A percentile compares a stretch with the other conserved stretches of the same genome.
Evolutionary conservation across 1,140 invertebrate species (phyloP).

Genomic region (Eueides isabella): DNA sequence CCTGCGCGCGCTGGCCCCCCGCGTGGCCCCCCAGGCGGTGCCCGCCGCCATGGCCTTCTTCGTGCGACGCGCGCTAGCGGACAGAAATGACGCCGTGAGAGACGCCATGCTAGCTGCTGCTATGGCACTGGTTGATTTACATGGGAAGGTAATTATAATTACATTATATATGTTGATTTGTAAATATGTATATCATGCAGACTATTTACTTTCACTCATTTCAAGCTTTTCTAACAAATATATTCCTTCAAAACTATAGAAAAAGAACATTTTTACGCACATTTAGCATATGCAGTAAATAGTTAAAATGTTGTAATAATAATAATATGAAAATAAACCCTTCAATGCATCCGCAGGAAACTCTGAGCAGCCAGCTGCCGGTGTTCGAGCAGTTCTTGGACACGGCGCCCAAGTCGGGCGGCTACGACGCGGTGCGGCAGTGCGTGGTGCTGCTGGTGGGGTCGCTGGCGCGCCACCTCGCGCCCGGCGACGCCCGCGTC

Average conservation of each 20-base stretch:
- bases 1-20: slow-evolving; percentile 87
- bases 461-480: slow-evolving; percentile 96
- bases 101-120: slow-evolving; percentile 96
- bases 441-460: slow-evolving; percentile 99
- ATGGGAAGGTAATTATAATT: slow-evolving; percentile 89
- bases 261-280: too few relatives aligned
- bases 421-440: slow-evolving; percentile 95
- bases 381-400: slow-evolving; percentile 96
- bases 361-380: slow-evolving; percentile 89
- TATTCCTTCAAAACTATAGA: too few relatives aligned
- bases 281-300: too few relatives aligned
- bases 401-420: slow-evolving; percentile 94
- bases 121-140: slow-evolving; percentile 93
- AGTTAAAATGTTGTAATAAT: too few relatives aligned
- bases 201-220: too few relatives aligned
- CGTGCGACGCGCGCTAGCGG: slow-evolving; percentile 93
- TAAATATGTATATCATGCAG: too few relatives aligned
- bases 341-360: slow-evolving; percentile 69
- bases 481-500: slow-evolving; percentile 92
- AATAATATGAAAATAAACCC: too few relatives aligned
- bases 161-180: too few relatives aligned
- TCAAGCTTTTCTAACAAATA: too few relatives aligned
- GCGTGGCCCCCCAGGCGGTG: slow-evolving; percentile 87
- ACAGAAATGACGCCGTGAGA: slow-evolving; percentile 91
- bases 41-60: slow-evolving; percentile 90